phyloP scores from a whole-genome alignment of 1,140 invertebrate species.

The Bombus vancouverensis region DNA sequence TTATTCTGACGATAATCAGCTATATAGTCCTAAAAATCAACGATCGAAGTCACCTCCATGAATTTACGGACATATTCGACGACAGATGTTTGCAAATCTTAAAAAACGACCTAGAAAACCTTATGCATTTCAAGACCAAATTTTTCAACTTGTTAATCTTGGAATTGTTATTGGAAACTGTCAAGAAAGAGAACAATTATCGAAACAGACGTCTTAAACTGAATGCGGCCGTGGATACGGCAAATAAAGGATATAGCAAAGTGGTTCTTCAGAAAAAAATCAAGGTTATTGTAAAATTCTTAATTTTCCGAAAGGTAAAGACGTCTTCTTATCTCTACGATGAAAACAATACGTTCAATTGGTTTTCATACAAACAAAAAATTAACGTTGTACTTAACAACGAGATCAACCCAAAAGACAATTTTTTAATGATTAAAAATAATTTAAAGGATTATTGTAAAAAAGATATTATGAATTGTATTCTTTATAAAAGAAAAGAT shows the following conservation, averaged over 20 bases:
- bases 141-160: slow-evolving; percentile 14
- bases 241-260: not conserved
- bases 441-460: not conserved
- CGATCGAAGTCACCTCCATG: not conserved
- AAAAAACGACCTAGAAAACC: slow-evolving; percentile 46
- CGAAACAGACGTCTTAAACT: not conserved
- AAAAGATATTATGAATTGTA: too few relatives aligned
- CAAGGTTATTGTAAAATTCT: slow-evolving; percentile 31
- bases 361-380: not conserved
- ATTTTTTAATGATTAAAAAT: not conserved
- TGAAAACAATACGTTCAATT: not conserved
- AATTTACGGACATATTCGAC: not conserved
- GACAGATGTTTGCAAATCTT: slow-evolving; percentile 8
- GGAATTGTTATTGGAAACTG: not conserved
- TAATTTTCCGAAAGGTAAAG: slow-evolving; percentile 45
- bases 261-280: slow-evolving; percentile 10
- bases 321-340: not conserved
- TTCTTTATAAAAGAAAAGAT: not conserved
- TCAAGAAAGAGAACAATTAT: not conserved
- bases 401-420: not conserved
- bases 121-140: slow-evolving; percentile 37
- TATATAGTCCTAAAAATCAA: slow-evolving; percentile 48
- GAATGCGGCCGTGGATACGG: too few relatives aligned
- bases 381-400: not conserved
- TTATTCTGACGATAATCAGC: slow-evolving; percentile 42